Conservation (phyloP, 2,888 invertebrate genomes). For the Syrista parreyssii region DNA sequence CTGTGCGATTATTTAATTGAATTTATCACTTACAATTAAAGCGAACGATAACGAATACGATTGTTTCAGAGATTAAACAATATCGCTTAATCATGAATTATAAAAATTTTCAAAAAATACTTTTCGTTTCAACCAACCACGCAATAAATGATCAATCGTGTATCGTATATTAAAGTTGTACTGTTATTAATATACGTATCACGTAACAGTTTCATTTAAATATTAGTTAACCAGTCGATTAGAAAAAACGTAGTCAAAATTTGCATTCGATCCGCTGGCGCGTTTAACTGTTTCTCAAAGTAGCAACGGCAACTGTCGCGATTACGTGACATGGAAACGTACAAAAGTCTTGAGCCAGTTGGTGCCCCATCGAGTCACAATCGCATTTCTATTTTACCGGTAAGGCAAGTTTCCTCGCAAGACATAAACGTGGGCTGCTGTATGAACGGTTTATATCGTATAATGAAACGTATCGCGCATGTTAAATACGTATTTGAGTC, state of each 20-base stretch:
- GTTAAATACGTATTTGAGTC: not conserved
- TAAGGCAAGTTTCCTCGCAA: not conserved
- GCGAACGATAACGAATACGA: not conserved
- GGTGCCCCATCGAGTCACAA: not conserved
- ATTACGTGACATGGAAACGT: not conserved
- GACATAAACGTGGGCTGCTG: not conserved
- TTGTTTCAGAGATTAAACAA: not conserved
- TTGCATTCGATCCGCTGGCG: not conserved
- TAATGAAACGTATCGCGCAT: not conserved
- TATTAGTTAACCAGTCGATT: not conserved
- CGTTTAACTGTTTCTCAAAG: not conserved
- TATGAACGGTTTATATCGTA: not conserved
- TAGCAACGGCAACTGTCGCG: not conserved
- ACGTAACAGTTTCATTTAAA: not conserved
- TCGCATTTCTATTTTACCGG: not conserved
- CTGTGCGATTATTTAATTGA: not conserved
- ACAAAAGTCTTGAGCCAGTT: not conserved
- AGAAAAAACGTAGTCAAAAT: not conserved
- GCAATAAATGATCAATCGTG: not conserved
- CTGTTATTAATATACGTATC: not conserved
- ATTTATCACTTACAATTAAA: not conserved
- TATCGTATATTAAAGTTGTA: not conserved
- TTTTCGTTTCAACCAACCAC: not conserved
- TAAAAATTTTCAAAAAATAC: not conserved
- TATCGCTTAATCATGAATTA: not conserved